Base-by-base conservation (phyloP, 2,888 invertebrate species). In the Parnassius apollo region DNA sequence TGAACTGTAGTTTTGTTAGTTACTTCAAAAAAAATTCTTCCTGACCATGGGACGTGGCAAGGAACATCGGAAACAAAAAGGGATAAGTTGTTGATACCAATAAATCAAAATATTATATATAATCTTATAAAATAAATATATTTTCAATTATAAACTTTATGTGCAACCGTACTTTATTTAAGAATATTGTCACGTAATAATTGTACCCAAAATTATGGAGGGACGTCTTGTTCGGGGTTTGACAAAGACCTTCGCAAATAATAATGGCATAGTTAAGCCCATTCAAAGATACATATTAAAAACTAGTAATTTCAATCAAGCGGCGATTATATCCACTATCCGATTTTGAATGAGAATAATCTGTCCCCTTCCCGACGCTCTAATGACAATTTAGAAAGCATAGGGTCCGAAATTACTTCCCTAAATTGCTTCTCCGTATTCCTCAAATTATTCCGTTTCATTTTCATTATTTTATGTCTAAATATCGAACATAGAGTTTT, bases 291-390 rank as follows among this genome's bases (percentile, higher is more conserved):
- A 22, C 52, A 56, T 64, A 62, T 63, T 68, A 68, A 75, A 72
- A 76, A 76, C 68, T 75, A 78, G 73, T 73, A 69, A 75, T 83
- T 83, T 81, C 77, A 79, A 82, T 82, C 76, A 78, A 72, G 70
- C 75, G 48, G 25, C 69, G 69, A 81, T 82, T 82, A 82, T 71
- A 77, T 74, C 76, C 74, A 75, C 75, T 72, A 75, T 64, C 57
- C 59, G 25, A 56, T 49, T 48, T 52, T 59, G 59, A 64, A 64
- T 57, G 48, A 42, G 59, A 52, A 60, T 53, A 57, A 64, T 64
- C 48, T 57, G 59, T 64, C 64, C 64, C 64, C 64, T 48, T 22
- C 59, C 4, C 56, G 18, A 42, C 44, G 35, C 25, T 42, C 56
- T 64, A 60, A 64, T 64, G 64, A 57, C 64, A 52, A 64, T 64